Conservation (phyloP, 2,797 vertebrate species). For the Australoheros facetus region DNA sequence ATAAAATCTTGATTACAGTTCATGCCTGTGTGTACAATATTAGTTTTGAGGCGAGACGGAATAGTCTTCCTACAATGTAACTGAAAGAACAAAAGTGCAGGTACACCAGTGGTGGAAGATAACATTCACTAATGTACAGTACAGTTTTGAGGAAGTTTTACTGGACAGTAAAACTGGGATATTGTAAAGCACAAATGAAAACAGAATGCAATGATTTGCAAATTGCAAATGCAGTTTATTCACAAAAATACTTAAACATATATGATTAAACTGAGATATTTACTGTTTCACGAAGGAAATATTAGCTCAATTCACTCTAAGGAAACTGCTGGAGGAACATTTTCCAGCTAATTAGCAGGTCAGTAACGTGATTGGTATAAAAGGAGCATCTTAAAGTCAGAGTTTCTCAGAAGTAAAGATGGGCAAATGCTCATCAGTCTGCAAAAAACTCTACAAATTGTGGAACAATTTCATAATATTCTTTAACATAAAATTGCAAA, state of each 20-base stretch:
- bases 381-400: background rate
- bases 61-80: background rate
- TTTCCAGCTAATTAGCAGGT: background rate
- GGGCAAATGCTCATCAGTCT: background rate
- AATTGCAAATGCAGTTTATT: background rate
- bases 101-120: background rate
- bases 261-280: background rate
- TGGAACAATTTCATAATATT: too few relatives aligned
- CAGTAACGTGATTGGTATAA: background rate
- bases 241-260: background rate
- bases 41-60: background rate
- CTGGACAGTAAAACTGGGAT: too few relatives aligned
- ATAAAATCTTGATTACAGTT: slow-evolving; percentile 6
- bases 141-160: background rate
- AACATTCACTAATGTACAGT: background rate
- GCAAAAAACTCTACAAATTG: background rate
- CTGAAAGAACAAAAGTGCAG: background rate
- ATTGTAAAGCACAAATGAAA: background rate
- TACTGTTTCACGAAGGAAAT: too few relatives aligned
- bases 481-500: too few relatives aligned
- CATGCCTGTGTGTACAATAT: background rate
- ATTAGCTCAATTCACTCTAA: background rate
- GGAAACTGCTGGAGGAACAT: background rate
- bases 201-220: background rate
- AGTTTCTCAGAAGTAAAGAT: background rate